Percentiles rank a stretch among this genome's conserved stretches.
Conservation (phyloP, 2,113 vertebrate genomes). For the Dermatemys mawii region DNA sequence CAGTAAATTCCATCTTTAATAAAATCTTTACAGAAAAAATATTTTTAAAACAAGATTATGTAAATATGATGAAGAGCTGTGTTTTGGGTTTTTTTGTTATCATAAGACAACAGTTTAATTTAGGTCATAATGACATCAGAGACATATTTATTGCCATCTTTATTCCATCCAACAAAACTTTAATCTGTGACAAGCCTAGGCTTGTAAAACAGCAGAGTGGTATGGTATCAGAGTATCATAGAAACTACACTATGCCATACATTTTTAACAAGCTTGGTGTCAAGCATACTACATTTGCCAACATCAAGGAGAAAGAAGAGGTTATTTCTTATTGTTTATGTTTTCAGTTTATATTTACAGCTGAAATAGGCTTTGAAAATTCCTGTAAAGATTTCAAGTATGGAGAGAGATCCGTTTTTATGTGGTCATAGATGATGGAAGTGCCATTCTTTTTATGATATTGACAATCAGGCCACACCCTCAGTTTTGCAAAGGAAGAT, state of each 20-base stretch:
- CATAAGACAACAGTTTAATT: slow-evolving; percentile 63
- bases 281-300: slow-evolving; percentile 38
- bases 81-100: not conserved
- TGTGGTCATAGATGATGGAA: slow-evolving; percentile 31
- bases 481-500: slow-evolving; percentile 11
- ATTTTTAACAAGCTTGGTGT: slow-evolving; percentile 56
- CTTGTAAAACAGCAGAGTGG: slow-evolving; percentile 73
- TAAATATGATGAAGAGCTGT: slow-evolving; percentile 17
- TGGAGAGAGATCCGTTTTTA: slow-evolving; percentile 61
- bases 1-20: not conserved
- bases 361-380: slow-evolving; percentile 66
- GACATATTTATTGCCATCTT: slow-evolving; percentile 71
- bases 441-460: slow-evolving; percentile 9
- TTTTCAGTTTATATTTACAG: slow-evolving; percentile 57
- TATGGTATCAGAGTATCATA: slow-evolving; percentile 70
- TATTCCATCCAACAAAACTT: slow-evolving; percentile 72
- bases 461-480: slow-evolving; percentile 57
- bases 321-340: slow-evolving; percentile 29
- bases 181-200: slow-evolving; percentile 72
- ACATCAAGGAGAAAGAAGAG: slow-evolving; percentile 62
- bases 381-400: slow-evolving; percentile 39
- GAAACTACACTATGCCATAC: slow-evolving; percentile 63
- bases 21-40: slow-evolving; percentile 16
- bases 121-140: slow-evolving; percentile 72
- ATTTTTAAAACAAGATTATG: not conserved